Evolutionary conservation across 2,797 vertebrate species (phyloP).

Genomic region (Amniataba percoides): DNA sequence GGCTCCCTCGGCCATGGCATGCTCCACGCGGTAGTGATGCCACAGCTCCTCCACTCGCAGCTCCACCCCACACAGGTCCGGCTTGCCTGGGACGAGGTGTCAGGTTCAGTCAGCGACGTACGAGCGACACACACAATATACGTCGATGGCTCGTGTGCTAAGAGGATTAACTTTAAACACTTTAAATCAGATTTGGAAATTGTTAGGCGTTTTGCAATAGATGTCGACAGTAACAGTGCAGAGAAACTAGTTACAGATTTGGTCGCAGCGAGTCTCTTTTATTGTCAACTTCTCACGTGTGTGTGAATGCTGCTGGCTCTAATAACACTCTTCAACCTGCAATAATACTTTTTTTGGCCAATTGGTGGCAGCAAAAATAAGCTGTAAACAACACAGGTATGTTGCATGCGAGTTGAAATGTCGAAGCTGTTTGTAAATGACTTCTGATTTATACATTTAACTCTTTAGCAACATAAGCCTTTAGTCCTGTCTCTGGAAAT

Average conservation of each 20-base stretch:
- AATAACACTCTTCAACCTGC: neutral
- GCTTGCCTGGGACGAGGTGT: slow-evolving; percentile 63
- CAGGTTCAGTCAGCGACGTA: neutral
- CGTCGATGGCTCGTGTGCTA: neutral
- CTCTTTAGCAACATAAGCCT: neutral
- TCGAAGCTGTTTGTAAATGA: too few species aligned
- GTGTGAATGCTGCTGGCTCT: neutral
- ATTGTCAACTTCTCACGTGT: neutral
- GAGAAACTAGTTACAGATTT: too few species aligned
- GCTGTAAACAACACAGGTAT: neutral
- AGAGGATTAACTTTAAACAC: neutral
- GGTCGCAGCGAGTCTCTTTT: neutral
- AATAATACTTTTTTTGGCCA: neutral
- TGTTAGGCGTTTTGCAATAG: neutral
- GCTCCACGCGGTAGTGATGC: slow-evolving; percentile 93
- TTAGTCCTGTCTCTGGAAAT: neutral
- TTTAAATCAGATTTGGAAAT: neutral
- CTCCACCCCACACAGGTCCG: slow-evolving; percentile 85
- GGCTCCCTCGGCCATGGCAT: slow-evolving; percentile 92
- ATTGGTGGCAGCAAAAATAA: neutral
- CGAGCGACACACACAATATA: neutral
- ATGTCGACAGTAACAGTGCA: neutral
- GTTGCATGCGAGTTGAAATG: neutral
- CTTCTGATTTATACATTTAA: neutral
- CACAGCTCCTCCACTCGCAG: slow-evolving; percentile 91